Conservation (phyloP, 1,140 invertebrate genomes). For the Pseudobourletiella spinata region DNA sequence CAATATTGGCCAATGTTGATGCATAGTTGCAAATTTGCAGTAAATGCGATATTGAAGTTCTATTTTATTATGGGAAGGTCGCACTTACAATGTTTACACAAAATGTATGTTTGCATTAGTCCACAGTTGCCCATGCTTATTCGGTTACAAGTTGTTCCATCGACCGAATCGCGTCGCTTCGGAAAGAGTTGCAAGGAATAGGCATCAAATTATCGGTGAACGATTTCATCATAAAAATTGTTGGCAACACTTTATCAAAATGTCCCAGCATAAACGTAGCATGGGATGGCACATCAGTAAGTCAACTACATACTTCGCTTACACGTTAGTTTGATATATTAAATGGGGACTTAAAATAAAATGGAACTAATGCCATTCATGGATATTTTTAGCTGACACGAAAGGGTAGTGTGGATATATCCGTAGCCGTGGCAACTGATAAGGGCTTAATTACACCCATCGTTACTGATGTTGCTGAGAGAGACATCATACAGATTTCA, state of each 20-base stretch:
- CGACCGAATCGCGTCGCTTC: slow-evolving; percentile 63
- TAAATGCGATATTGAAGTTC: background rate
- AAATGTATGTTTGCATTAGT: slow-evolving; percentile 31
- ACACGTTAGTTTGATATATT: background rate
- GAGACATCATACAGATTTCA: slow-evolving; percentile 83
- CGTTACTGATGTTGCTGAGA: slow-evolving; percentile 83
- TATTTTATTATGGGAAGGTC: background rate
- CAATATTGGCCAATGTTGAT: too few species aligned
- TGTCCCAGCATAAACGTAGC: slow-evolving; percentile 94
- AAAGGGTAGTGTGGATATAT: slow-evolving; percentile 82
- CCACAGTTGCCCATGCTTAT: slow-evolving; percentile 94
- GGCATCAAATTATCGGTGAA: slow-evolving; percentile 84
- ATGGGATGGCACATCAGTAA: slow-evolving; percentile 87
- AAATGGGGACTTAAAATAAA: background rate
- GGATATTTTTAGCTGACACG: slow-evolving; percentile 1
- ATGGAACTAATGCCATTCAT: background rate
- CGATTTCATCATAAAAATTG: slow-evolving; percentile 95
- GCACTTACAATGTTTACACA: background rate
- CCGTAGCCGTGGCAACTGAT: slow-evolving; percentile 92
- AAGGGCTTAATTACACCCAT: slow-evolving; percentile 96
- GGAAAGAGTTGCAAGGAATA: slow-evolving; percentile 65
- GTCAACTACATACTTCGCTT: slow-evolving; percentile 61
- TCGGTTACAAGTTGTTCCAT: slow-evolving; percentile 76
- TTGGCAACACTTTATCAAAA: slow-evolving; percentile 81
- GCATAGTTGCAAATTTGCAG: too few species aligned